Evolutionary conservation across 2,113 vertebrate genomes (phyloP).

Genomic region (Misgurnus mizolepis): DNA sequence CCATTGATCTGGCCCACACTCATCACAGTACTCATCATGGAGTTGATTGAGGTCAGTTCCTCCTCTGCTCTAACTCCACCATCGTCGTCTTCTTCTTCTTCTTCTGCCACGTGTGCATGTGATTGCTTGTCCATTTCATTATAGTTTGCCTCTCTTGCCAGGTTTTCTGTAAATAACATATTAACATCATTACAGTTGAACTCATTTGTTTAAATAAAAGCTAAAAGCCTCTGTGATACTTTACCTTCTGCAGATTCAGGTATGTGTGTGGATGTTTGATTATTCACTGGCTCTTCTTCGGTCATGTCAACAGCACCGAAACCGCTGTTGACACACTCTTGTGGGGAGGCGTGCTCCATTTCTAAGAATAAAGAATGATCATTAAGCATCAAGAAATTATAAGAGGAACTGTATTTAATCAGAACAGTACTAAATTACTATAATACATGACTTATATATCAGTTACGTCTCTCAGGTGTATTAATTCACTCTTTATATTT

Average conservation of each 20-base stretch:
- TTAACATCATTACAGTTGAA: background rate
- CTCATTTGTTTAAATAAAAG: background rate
- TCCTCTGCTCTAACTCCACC: conserved; percentile 62
- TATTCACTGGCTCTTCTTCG: conserved; percentile 11
- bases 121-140: conserved; percentile 19
- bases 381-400: background rate
- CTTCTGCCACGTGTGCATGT: background rate
- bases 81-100: conserved; percentile 49
- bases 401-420: background rate
- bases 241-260: conserved; percentile 39
- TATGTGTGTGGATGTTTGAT: background rate
- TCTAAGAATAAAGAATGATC: conserved; percentile 30
- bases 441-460: background rate
- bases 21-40: conserved; percentile 91
- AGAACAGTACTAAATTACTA: background rate
- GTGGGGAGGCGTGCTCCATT: conserved; percentile 46
- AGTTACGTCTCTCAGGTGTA: background rate
- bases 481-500: background rate
- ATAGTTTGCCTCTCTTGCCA: conserved; percentile 39
- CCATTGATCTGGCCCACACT: conserved; percentile 83
- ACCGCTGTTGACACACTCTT: conserved; percentile 24
- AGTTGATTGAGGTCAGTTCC: conserved; percentile 86
- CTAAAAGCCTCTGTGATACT: too few species aligned
- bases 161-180: conserved; percentile 10
- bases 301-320: background rate